These are phyloP conservation scores for Teleogryllus occipitalis DNA, from an alignment of 1,140 invertebrate species.

Conservation along the genomic window DNA sequence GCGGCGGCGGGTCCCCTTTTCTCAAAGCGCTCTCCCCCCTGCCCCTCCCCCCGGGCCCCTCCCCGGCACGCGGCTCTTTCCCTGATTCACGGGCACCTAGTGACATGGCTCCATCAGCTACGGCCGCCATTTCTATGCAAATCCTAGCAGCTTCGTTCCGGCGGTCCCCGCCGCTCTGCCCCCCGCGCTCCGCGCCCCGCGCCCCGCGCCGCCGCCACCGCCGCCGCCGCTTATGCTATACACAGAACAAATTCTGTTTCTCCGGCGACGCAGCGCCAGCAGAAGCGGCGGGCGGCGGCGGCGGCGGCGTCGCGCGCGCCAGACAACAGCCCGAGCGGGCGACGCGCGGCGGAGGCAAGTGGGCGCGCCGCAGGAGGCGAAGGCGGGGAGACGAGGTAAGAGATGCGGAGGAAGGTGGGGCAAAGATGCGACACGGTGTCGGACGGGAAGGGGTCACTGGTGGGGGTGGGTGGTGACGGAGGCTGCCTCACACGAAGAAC, in stretches of 20 bases:
- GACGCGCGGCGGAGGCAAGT: background rate
- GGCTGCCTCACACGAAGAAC: no score
- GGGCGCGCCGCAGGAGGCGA: background rate
- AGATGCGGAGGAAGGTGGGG: no score
- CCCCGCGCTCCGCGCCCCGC: constrained; percentile 12
- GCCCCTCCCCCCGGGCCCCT: background rate
- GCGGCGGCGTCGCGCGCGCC: no score
- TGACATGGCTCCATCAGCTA: constrained; percentile 23
- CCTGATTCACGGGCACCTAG: constrained; percentile 21
- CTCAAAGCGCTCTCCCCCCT: background rate
- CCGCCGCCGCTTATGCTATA: constrained; percentile 1
- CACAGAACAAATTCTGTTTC: constrained; percentile 14
- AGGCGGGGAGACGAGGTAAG: background rate
- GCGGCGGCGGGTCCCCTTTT: no score
- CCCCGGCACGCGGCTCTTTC: background rate
- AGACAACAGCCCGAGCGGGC: no score
- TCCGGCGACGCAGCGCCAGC: no score
- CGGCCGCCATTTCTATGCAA: constrained; percentile 21
- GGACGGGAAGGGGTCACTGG: no score
- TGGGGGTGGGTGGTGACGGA: no score
- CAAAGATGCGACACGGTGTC: no score
- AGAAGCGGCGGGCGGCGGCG: background rate
- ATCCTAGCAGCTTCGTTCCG: constrained; percentile 11
- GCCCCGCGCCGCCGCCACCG: constrained; percentile 1
- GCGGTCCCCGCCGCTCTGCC: background rate